Base-by-base conservation (phyloP, 2,113 vertebrate genomes). In the Nothobranchius kuhntae region DNA sequence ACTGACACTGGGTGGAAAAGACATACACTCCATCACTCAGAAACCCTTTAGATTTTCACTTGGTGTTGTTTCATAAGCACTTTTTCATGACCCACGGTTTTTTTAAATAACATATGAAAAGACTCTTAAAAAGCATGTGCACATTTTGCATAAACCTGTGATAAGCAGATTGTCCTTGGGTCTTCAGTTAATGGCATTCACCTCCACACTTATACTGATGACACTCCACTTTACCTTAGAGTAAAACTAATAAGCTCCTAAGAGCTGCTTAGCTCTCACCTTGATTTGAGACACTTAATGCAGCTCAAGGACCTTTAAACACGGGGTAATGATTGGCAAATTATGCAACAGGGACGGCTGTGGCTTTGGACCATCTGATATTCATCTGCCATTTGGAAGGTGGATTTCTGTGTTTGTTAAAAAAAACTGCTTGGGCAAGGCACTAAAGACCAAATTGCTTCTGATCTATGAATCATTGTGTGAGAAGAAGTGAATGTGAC, bases 201-300 rank as follows among this genome's bases (percentile, higher is more conserved):
- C 9, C 42, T 82, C 17, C n/a, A 17, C 50, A 51, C 47, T 47
- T 71, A 73, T 15, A 64, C 80, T 46, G 84, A 83, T 65, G 84
- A 86, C 52, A 68, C 38, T 4, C 44, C 42, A 9, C 3, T 86
- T 59, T 81, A 83, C 30, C 48, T 81, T 13, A 24, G 48, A 48
- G 59, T 42, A 21, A 1, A 52, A 10, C 15, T 9, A 63, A 21
- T 51, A 9, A 10, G 3, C n/a, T 50, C 13, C 9, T n/a, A n/a
- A n/a, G 9, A 45, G 11, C 3, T 45, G 44, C 12, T 45, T 45
- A 45, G 44, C 3, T 11, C 12, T 45, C 44, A 11, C 3, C 9
- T 45, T 13, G 14, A 58, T 45, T 8, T 44, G 15, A 47, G 15
- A 42, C 56, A 13, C 3, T 7, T 40, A 1, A 46, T 45, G 3